Base-by-base conservation (phyloP, 2,797 vertebrate genomes). In the Sebastiscus albofasciatus region DNA sequence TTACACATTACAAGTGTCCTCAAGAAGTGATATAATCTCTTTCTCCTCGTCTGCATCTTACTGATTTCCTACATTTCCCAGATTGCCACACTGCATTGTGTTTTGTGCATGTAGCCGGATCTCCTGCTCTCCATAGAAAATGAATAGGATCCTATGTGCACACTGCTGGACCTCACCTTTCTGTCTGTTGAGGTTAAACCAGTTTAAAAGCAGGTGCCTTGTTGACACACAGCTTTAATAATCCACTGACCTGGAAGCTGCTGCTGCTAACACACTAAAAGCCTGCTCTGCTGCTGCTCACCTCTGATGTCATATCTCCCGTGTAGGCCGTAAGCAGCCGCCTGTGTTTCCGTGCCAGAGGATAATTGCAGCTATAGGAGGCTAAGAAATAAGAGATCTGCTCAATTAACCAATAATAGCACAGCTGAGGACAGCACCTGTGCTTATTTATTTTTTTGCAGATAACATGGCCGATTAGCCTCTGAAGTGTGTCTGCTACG, bases 401-500 rank as follows among this genome's bases (percentile, higher is more conserved):
- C 95, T 96, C 95, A 95, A 95, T 96, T 96, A 96, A 94, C 83
- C 95, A 92, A 94, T 93, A 85, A 85, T 58, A 81, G 91, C 90
- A 67, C 94, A 95, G 94, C 93, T 95, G 94, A 96, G 91, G 83
- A 91, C 92, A 82, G 93, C 96, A 96, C 96, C 95, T 96, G 96
- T 94, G 95, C 91, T 90, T 80, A 80, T 61, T 75, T 55, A 85
- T 85, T 85, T 83, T 77, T 68, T 71, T 66, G 81, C 83, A 85
- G 90, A 90, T 87, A 94, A 90, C 94, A 95, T 81, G 94, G 91
- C 90, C 94, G 94, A 96, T 96, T 96, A 95, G 81, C 85, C 94
- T 91, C 90, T 26, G 65, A 87, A 93, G 90, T 89, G 91, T 76
- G 70, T 67, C 84, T 68, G 79, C 68, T 78, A 20, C 81, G 26